Base-by-base conservation (phyloP, 2,797 vertebrate genomes). In the Eospalax fontanierii region DNA sequence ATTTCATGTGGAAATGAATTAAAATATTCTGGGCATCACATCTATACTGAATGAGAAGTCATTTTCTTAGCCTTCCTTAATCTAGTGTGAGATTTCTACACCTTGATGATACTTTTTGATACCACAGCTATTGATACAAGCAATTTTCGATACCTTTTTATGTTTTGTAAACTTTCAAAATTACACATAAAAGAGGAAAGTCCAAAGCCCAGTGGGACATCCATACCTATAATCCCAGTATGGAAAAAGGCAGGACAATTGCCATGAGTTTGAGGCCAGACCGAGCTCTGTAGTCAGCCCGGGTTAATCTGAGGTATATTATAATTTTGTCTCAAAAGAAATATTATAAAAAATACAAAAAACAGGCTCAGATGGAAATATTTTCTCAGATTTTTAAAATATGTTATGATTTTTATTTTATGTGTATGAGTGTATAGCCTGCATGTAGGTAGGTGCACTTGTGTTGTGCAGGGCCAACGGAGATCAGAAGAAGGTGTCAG, bases 1-100 rank as follows among this genome's bases (percentile, higher is more conserved):
- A 70, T 26, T 76, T 80, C 46, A 83, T n/a, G 11, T 38, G 63
- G 76, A 94, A 66, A 88, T 93, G 50, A 78, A 46, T 94, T 89
- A 50, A 92, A 40, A 75, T 90, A 22, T 82, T 87, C 46, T 33
- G 68, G 1, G 7, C 6, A 75, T 35, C 65, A 83, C 70, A 21
- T n/a, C 9, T 81, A 2, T 87, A 80, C 30, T 74, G 66, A 95
- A 83, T 70, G 6, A 24, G 28, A 85, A 61, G 15, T 61, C 12
- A 83, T 80, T 93, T 91, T 59, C 7, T 93, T 40, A 46, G 30
- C 3, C 26, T 88, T 78, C 2, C 79, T 82, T 89, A 83, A 91
- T n/a, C 82, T 73, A 61, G 4, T 78, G 3, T 91, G 4, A 59
- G 8, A 87, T 74, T 40, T 8, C 24, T 91, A 12, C 12, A 79